A percentile compares a stretch with the other conserved stretches of the same genome.
Evolutionary conservation across 2,888 invertebrate species (phyloP).

Genomic region (Saturnia pavonia): DNA sequence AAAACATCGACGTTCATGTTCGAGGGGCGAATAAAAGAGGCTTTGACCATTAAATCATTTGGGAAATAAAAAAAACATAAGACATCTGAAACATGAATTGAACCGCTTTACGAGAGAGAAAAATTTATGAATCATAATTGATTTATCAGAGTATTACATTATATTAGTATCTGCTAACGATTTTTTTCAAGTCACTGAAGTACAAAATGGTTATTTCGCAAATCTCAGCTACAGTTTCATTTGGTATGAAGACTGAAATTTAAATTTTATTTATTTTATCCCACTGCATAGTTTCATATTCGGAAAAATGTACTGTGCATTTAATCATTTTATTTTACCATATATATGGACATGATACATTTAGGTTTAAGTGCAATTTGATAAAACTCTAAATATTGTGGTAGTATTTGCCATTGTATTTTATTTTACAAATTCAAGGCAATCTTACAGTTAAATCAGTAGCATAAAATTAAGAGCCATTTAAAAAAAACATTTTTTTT

Average conservation of each 20-base stretch:
- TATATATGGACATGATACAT: not conserved
- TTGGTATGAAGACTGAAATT: not conserved
- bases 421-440: no score
- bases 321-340: not conserved
- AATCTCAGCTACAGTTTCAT: not conserved
- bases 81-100: not conserved
- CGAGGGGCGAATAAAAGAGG: slow-evolving; percentile 4
- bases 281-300: not conserved
- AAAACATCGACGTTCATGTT: slow-evolving; percentile 2
- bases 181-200: not conserved
- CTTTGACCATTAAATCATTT: slow-evolving; percentile 3
- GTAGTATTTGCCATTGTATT: no score
- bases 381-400: no score
- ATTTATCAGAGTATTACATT: not conserved
- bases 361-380: no score
- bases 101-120: not conserved
- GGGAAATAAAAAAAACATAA: slow-evolving; percentile 7
- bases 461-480: no score
- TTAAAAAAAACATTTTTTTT: no score
- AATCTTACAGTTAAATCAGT: no score
- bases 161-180: not conserved
- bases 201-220: not conserved
- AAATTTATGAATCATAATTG: not conserved
- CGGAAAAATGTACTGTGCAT: not conserved
- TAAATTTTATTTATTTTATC: not conserved